phyloP scores from a whole-genome alignment of 2,888 invertebrate species.

The Drosophila rellima region DNA sequence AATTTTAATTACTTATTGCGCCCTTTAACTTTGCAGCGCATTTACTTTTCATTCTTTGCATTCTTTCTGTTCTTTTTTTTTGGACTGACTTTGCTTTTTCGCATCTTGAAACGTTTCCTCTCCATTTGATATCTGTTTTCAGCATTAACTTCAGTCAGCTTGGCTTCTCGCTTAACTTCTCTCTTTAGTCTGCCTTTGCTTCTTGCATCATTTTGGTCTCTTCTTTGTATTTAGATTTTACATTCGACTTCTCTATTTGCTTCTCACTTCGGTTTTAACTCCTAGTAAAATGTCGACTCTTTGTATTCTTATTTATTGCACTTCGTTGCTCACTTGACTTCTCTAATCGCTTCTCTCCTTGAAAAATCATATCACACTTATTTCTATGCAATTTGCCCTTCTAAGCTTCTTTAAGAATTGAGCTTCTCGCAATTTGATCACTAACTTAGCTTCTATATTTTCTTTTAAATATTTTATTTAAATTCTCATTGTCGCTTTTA shows the following conservation, averaged over 20 bases:
- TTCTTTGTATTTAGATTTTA: not conserved
- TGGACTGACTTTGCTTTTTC: not conserved
- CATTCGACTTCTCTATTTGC: not conserved
- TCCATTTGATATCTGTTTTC: no score
- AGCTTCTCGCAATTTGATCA: not conserved
- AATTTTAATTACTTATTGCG: not conserved
- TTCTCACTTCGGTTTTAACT: not conserved
- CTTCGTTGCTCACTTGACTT: not conserved
- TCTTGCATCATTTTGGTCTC: not conserved
- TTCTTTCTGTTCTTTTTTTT: not conserved
- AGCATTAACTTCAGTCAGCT: no score
- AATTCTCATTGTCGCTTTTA: not conserved
- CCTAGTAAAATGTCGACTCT: no score
- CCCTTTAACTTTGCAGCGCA: not conserved
- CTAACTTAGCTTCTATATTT: not conserved
- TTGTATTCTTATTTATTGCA: no score
- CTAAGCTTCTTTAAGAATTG: not conserved
- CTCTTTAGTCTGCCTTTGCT: not conserved
- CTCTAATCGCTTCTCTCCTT: not conserved
- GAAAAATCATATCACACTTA: not conserved
- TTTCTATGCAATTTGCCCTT: not conserved
- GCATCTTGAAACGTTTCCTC: not conserved
- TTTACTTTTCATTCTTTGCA: not conserved
- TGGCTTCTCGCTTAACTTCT: no score
- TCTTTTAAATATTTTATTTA: not conserved